These are phyloP conservation scores for Onychorhynchus coronatus DNA, from an alignment of 2,113 vertebrate genomes.

Conservation along the genomic window DNA sequence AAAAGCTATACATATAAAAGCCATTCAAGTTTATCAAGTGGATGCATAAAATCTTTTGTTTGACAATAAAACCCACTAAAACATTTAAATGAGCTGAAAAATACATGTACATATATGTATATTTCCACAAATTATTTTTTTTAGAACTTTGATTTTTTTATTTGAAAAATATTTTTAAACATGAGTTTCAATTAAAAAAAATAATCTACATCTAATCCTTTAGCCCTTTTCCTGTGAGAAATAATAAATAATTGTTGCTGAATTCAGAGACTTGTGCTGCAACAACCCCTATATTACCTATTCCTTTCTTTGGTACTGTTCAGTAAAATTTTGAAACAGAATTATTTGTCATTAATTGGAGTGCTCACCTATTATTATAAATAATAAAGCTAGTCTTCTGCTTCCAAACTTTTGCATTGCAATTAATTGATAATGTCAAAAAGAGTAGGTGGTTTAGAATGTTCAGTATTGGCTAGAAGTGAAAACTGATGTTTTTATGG, in stretches of 20 bases:
- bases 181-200: neutral
- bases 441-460: neutral
- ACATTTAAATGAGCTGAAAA: neutral
- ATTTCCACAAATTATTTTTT: neutral
- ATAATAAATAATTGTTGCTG: neutral
- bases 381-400: neutral
- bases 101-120: neutral
- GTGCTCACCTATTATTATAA: neutral
- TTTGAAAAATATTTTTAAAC: neutral
- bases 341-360: neutral
- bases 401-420: neutral
- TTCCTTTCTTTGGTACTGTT: neutral
- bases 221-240: neutral
- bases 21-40: neutral
- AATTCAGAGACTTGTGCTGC: neutral
- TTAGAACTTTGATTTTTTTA: neutral
- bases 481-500: neutral
- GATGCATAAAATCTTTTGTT: neutral
- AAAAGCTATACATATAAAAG: neutral
- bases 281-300: neutral
- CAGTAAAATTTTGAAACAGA: neutral
- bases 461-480: neutral
- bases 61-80: neutral
- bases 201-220: neutral
- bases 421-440: neutral